Evolutionary conservation across 2,113 vertebrate genomes (phyloP).

Genomic region (Odontophorus gujanensis): DNA sequence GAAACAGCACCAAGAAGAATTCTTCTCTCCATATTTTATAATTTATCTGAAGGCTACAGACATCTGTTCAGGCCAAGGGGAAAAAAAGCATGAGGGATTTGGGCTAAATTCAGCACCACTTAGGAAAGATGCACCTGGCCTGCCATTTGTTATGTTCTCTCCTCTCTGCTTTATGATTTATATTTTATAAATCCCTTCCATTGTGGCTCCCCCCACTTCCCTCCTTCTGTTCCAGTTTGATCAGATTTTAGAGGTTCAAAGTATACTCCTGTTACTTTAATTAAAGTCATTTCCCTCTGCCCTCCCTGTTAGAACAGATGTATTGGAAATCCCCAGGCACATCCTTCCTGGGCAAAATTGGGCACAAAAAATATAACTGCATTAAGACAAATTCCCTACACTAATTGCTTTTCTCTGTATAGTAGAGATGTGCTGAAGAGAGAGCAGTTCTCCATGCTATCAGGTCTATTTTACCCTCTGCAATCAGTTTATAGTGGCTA

Average conservation of each 20-base stretch:
- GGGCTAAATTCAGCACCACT: conserved; percentile 65
- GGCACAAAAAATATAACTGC: conserved; percentile 1
- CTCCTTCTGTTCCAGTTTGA: conserved; percentile 63
- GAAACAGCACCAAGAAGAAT: neutral
- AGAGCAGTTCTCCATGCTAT: neutral
- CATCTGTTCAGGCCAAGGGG: conserved; percentile 58
- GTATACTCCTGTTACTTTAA: conserved; percentile 54
- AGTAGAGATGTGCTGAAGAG: neutral
- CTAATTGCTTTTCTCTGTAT: neutral
- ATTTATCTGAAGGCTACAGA: conserved; percentile 54
- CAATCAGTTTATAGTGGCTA: neutral
- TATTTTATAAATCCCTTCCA: conserved; percentile 57
- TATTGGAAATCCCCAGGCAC: conserved; percentile 48
- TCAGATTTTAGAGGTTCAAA: conserved; percentile 55
- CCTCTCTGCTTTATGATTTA: conserved; percentile 48
- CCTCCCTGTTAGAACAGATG: conserved; percentile 32
- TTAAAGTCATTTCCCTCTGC: conserved; percentile 56
- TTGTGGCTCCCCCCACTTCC: neutral
- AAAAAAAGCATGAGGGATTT: conserved; percentile 46
- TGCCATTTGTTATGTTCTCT: conserved; percentile 61
- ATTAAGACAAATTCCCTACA: conserved; percentile 37
- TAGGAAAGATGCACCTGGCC: conserved; percentile 58
- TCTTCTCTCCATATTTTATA: conserved; percentile 51
- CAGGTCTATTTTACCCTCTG: neutral
- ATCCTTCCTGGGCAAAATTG: neutral